A percentile compares a stretch with the other conserved stretches of the same genome.
phyloP scores from a whole-genome alignment of 2,888 invertebrate species.

The Apamea monoglypha region DNA sequence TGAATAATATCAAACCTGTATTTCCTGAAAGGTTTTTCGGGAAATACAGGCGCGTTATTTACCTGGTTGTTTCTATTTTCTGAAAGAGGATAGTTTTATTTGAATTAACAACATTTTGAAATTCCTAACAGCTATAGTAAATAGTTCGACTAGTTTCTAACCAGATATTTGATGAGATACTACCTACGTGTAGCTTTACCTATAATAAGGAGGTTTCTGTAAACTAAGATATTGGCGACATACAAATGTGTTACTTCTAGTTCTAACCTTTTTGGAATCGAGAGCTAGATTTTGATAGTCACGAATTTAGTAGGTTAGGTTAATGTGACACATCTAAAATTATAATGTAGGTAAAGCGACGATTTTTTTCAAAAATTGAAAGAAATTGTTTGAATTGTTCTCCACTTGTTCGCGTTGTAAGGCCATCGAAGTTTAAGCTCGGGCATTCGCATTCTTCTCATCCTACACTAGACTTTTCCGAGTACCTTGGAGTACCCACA shows the following conservation, averaged over 20 bases:
- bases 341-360: background rate
- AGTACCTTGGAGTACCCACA: background rate
- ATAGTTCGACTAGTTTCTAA: background rate
- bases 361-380: background rate
- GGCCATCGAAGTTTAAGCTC: background rate
- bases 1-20: too few relatives aligned
- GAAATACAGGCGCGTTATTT: too few relatives aligned
- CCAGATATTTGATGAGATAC: background rate
- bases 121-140: background rate
- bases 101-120: background rate
- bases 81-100: background rate
- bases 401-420: background rate
- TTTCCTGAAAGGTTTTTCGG: too few relatives aligned
- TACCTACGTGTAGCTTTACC: background rate
- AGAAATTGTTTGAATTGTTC: background rate
- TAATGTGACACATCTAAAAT: background rate
- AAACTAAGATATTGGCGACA: background rate
- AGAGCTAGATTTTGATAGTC: background rate
- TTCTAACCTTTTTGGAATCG: background rate
- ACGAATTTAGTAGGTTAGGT: background rate
- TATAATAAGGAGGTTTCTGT: background rate
- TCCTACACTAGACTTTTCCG: background rate
- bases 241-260: background rate
- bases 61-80: background rate
- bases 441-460: slow-evolving; percentile 11